Evolutionary conservation across 1,140 invertebrate genomes (phyloP), one percentile per base, ranked within the genome.

Genomic region (Drosophila ercepeae): DNA sequence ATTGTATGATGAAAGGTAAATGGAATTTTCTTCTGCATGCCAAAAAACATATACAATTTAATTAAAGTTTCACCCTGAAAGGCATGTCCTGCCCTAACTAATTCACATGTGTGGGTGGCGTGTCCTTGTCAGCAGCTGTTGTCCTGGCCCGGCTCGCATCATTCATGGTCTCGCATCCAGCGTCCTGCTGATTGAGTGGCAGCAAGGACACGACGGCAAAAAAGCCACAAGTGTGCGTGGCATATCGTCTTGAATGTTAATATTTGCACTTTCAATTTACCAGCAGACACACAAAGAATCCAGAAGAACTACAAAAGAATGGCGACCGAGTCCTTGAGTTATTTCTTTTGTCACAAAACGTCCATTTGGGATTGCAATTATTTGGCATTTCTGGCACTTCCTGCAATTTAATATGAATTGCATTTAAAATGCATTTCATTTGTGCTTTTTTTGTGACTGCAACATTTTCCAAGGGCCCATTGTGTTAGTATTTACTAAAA

Each of bases 401-500:
- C 76, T 86, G 73, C 52, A 55, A 86, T 84, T 84, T 86, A 46
- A 70, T 76, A 88, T 88, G 82, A 77, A 86, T 86, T 86, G 75
- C 78, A 86, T 88, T 48, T 86, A 49, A 76, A 81, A 86, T 86
- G 57, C 72, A 71, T 69, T 84, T 67, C 27, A 65, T 67, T 68
- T 21, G 32, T 27, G 13, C 4, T 27, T 46, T 67, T 64, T 51
- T 52, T 67, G 18, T 39, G 34, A 44, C 45, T 36, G 16, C 34
- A 19, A 67, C 59, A 52, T 67, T 67, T 65, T 36, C 14, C 11
- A 14, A 42, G 4, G 52, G 41, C 61, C 46, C 63, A 68, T 68
- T 68, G 64, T 68, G 36, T 21, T 32, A 23, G 11, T 25, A 19
- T 34, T 13, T 23, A 50, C 13, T 41, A 63, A 32, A 65, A 59